A percentile compares a stretch with the other conserved stretches of the same genome.
These are phyloP conservation scores for Sarcophaga caerulescens DNA, from an alignment of 2,888 invertebrate species.

Conservation along the genomic window DNA sequence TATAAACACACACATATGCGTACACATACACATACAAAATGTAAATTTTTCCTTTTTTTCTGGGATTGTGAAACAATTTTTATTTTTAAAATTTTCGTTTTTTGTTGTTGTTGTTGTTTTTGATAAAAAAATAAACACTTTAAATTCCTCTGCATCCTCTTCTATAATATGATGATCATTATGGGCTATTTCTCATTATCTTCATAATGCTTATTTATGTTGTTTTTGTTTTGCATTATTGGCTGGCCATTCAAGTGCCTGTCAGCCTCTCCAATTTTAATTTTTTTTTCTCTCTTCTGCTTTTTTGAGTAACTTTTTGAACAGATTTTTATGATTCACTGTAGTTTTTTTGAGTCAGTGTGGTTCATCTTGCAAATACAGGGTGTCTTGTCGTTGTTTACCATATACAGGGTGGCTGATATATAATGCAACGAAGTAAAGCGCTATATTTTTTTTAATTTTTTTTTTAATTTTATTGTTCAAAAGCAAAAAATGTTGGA, in stretches of 20 bases:
- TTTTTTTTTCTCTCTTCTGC: not conserved
- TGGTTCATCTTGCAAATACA: not conserved
- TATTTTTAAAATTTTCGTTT: no score
- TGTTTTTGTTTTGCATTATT: no score
- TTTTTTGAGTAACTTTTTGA: no score
- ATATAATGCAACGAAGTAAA: no score
- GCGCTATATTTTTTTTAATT: no score
- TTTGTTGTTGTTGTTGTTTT: no score
- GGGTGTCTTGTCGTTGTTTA: slow-evolving; percentile 34
- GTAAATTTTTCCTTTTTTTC: no score
- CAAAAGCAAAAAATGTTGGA: no score
- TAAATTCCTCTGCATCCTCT: slow-evolving; percentile 16
- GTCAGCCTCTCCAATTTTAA: not conserved
- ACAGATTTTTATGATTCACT: not conserved
- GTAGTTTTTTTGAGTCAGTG: not conserved
- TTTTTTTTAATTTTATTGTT: no score
- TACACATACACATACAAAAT: not conserved
- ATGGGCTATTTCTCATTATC: not conserved
- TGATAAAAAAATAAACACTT: slow-evolving; percentile 9
- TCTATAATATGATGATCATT: not conserved
- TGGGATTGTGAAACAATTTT: not conserved
- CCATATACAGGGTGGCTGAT: no score
- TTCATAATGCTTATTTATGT: no score
- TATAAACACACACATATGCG: not conserved
- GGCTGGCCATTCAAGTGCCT: slow-evolving; percentile 55